A percentile compares a stretch with the other conserved stretches of the same genome.
These are phyloP conservation scores for Cyclophora punctaria DNA, from an alignment of 2,888 invertebrate genomes.

Conservation along the genomic window DNA sequence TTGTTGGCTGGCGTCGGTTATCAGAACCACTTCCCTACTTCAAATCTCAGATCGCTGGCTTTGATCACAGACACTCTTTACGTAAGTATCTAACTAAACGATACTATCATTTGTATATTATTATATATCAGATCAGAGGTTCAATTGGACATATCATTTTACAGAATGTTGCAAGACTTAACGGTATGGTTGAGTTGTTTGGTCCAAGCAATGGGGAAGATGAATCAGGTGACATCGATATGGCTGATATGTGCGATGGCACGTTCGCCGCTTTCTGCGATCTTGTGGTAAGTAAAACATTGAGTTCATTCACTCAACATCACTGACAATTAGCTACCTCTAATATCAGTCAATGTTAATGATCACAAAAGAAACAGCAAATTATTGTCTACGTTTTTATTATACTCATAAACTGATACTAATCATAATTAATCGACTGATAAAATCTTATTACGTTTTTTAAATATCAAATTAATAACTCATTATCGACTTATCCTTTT, in stretches of 20 bases:
- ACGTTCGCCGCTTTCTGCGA: not conserved
- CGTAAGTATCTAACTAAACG: constrained; percentile 30
- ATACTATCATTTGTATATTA: not conserved
- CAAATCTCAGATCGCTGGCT: constrained; percentile 21
- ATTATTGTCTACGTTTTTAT: no score
- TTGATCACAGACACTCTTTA: constrained; percentile 34
- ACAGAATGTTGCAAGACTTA: constrained; percentile 23
- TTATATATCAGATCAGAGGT: not conserved
- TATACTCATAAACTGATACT: no score
- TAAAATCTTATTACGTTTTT: no score
- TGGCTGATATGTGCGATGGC: not conserved
- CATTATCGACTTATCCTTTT: no score
- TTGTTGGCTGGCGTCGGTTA: constrained; percentile 53
- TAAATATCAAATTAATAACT: no score
- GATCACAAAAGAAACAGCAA: no score
- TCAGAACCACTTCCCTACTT: constrained; percentile 36
- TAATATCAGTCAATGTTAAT: no score
- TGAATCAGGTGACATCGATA: constrained; percentile 8
- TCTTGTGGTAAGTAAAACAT: no score
- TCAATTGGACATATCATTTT: constrained; percentile 10
- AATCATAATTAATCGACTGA: no score
- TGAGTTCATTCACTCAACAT: no score
- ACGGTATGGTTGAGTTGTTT: constrained; percentile 34
- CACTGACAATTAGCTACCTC: no score
- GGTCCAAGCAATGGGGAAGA: constrained; percentile 18